These are phyloP conservation scores for Corythornis cristatus DNA, from an alignment of 2,113 vertebrate species.

Conservation along the genomic window DNA sequence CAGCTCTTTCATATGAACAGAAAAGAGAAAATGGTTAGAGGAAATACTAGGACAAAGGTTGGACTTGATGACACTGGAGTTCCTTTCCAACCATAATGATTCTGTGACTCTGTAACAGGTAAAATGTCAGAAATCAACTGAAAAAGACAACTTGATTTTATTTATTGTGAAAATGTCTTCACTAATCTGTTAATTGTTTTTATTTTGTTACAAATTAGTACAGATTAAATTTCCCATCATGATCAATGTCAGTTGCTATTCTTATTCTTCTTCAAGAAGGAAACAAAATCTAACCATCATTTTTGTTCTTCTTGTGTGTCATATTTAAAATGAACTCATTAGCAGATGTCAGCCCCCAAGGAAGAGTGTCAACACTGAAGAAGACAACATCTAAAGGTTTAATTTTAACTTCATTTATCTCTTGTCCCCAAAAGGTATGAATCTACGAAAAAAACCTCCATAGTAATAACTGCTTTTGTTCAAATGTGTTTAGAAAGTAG, in stretches of 20 bases:
- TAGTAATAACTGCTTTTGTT: slow-evolving; percentile 53
- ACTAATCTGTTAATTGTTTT: background rate
- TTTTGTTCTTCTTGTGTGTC: slow-evolving; percentile 52
- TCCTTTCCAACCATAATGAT: no score
- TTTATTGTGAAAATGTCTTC: background rate
- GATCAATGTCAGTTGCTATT: background rate
- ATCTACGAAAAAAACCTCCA: slow-evolving; percentile 28
- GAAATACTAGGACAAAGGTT: no score
- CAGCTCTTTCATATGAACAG: background rate
- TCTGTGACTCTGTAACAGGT: background rate
- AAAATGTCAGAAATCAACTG: background rate
- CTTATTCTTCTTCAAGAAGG: background rate
- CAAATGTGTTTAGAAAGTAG: slow-evolving; percentile 21
- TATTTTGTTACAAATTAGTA: background rate
- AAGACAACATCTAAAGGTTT: slow-evolving; percentile 74
- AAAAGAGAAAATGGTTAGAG: no score
- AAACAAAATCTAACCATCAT: background rate
- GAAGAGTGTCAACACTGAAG: slow-evolving; percentile 61
- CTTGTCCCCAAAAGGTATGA: slow-evolving; percentile 72
- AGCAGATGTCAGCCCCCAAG: slow-evolving; percentile 69
- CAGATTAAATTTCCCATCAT: background rate
- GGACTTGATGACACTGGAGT: no score
- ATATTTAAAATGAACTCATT: slow-evolving; percentile 74
- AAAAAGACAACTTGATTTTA: background rate
- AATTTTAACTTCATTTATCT: slow-evolving; percentile 69